Evolutionary conservation across 2,113 vertebrate genomes (phyloP).

Genomic region (Pteruthius melanotis): DNA sequence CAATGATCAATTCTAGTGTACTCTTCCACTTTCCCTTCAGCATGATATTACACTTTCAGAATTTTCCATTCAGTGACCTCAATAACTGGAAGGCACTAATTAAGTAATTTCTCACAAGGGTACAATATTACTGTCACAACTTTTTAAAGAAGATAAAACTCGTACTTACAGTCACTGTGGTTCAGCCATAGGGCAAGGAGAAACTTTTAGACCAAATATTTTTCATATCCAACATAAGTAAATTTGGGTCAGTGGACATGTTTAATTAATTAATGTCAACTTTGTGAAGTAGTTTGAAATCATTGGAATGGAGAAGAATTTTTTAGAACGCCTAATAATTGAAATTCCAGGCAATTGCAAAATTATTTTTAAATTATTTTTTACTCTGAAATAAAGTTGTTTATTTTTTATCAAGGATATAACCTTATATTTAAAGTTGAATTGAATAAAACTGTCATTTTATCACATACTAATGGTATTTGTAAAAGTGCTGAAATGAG

Average conservation of each 20-base stretch:
- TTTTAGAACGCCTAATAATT: not conserved
- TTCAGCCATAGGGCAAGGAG: not conserved
- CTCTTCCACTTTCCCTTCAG: not conserved
- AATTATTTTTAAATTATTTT: not conserved
- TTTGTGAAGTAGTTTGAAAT: not conserved
- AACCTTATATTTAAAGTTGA: not conserved
- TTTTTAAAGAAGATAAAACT: not conserved
- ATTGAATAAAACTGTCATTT: too few species aligned
- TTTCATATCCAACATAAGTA: not conserved
- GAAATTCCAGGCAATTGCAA: not conserved
- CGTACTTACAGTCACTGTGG: not conserved
- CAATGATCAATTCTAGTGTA: not conserved
- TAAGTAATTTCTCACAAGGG: slow-evolving; percentile 19
- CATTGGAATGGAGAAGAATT: not conserved
- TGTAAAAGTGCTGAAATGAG: not conserved
- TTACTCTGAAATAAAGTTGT: not conserved
- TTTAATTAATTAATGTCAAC: not conserved
- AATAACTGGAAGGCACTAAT: not conserved
- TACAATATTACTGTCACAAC: not conserved
- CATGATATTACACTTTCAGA: not conserved
- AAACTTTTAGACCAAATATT: not conserved
- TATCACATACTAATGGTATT: too few species aligned
- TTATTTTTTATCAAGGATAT: not conserved
- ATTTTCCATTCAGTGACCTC: not conserved
- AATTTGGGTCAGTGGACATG: not conserved